Evolutionary conservation across 2,113 vertebrate genomes (phyloP).

Genomic region (Pao palembangensis): DNA sequence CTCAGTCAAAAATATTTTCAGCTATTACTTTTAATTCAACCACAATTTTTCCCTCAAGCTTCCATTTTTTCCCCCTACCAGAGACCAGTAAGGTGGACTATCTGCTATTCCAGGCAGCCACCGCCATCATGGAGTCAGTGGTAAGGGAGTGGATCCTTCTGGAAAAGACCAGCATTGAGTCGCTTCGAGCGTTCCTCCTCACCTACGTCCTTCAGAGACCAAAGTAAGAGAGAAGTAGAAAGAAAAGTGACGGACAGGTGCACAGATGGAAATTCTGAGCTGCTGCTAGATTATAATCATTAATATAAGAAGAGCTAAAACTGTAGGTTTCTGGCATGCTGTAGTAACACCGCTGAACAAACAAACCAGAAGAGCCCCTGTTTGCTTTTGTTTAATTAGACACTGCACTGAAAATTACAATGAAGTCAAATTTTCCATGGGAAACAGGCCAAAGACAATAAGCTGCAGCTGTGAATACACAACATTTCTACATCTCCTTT

Average conservation of each 20-base stretch:
- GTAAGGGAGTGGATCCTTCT: constrained; percentile 97
- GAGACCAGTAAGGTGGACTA: constrained; percentile 99
- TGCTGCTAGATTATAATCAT: too few relatives aligned
- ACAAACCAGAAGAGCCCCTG: background rate
- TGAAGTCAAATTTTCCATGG: background rate
- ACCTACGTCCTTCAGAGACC: constrained; percentile 98
- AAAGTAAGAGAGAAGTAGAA: constrained; percentile 78
- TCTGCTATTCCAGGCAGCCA: constrained; percentile 98
- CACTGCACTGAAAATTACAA: background rate
- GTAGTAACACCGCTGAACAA: background rate
- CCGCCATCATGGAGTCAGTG: constrained; percentile 97
- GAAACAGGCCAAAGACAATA: constrained; percentile 13
- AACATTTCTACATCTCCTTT: constrained; percentile 1
- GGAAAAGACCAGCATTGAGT: constrained; percentile 95
- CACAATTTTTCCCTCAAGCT: background rate
- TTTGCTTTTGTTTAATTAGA: constrained; percentile 1
- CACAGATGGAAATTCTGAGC: too few relatives aligned
- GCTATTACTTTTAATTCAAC: too few relatives aligned
- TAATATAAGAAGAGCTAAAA: background rate
- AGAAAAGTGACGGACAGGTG: too few relatives aligned
- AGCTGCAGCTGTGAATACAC: constrained; percentile 4
- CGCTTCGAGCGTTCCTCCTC: constrained; percentile 94
- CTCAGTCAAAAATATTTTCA: too few relatives aligned
- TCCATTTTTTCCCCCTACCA: constrained; percentile 42
- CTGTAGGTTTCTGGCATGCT: background rate